Conservation (phyloP, 2,113 vertebrate genomes). For the Pseudorasbora parva region DNA sequence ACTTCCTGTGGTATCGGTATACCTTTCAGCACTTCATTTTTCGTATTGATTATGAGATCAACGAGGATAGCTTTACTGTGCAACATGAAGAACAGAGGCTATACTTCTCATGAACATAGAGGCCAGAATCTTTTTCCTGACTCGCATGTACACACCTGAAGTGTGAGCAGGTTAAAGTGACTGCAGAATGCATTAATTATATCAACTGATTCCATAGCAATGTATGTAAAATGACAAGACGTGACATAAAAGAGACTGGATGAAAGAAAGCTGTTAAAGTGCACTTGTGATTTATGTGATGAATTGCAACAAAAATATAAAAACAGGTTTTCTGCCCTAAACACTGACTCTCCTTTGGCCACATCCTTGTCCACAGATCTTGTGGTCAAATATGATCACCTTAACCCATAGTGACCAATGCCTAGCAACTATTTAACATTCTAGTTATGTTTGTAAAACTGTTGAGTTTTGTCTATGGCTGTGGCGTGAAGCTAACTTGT, state of each 20-base stretch:
- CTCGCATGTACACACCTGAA: not conserved
- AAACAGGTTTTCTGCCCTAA: conserved; percentile 5
- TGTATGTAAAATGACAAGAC: conserved; percentile 4
- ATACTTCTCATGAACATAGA: not conserved
- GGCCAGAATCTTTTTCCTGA: not conserved
- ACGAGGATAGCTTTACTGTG: conserved; percentile 7
- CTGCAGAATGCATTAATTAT: not conserved
- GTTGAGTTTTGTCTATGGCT: conserved; percentile 73
- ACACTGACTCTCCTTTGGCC: conserved; percentile 1
- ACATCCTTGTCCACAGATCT: conserved; percentile 37
- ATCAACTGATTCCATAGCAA: not conserved
- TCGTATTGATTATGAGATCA: not conserved
- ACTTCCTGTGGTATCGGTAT: conserved; percentile 24
- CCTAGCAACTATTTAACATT: conserved; percentile 71
- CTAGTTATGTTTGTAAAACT: conserved; percentile 73
- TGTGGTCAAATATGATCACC: conserved; percentile 26
- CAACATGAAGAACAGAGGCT: not conserved
- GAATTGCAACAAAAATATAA: conserved; percentile 14
- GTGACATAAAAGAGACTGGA: not conserved
- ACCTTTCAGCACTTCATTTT: not conserved
- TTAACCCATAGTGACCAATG: conserved; percentile 68
- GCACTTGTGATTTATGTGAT: conserved; percentile 38
- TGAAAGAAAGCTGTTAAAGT: conserved; percentile 3
- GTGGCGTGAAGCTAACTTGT: conserved; percentile 76
- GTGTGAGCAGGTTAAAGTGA: not conserved